Conservation (phyloP, 2,113 vertebrate genomes). For the Lasiurus borealis region DNA sequence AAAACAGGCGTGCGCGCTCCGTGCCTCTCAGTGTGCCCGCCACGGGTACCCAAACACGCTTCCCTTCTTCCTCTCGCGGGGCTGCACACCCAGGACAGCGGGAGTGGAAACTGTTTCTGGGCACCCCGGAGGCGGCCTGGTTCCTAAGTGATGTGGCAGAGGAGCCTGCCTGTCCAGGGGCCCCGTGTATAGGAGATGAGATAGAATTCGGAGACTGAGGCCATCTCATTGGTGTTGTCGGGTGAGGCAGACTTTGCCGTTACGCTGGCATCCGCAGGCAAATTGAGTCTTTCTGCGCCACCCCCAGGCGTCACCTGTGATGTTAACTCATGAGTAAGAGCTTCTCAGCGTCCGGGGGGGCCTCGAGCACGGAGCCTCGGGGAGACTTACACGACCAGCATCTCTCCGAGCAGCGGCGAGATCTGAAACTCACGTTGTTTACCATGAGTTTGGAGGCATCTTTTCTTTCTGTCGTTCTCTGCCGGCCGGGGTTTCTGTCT, state of each 20-base stretch:
- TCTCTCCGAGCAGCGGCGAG: background rate
- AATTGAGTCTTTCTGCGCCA: background rate
- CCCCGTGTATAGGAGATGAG: background rate
- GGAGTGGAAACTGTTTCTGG: background rate
- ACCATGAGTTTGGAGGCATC: background rate
- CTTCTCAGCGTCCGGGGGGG: background rate
- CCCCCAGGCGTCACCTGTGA: background rate
- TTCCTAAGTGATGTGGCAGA: background rate
- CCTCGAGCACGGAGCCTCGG: accelerated
- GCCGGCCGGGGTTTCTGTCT: background rate
- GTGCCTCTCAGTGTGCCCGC: accelerated
- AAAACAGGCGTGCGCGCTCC: background rate
- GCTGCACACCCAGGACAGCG: background rate
- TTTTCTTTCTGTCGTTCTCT: background rate
- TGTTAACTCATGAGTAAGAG: background rate
- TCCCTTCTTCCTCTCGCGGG: background rate
- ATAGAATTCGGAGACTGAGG: background rate
- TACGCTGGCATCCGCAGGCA: background rate
- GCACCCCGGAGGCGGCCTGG: background rate
- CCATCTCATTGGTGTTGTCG: background rate
- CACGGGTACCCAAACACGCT: background rate
- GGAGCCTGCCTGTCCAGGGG: background rate
- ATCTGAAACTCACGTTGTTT: background rate
- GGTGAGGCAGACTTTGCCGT: background rate
- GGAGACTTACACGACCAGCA: accelerated